Base-by-base conservation (phyloP, 2,888 invertebrate species). In the Phania funesta region DNA sequence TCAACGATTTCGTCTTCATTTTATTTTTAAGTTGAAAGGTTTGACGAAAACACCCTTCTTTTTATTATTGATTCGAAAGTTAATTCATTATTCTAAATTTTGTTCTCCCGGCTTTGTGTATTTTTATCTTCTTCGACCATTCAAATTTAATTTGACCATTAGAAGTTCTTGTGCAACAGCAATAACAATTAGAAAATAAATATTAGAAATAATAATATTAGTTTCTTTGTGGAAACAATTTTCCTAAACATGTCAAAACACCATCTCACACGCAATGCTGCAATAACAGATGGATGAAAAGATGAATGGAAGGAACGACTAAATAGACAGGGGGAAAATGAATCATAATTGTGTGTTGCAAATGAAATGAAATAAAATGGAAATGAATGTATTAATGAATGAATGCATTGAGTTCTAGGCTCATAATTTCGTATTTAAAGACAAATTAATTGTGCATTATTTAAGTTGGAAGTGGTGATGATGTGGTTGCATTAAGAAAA, bases 391-490 rank as follows among this genome's bases (percentile, higher is more conserved):
- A n/a, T n/a, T n/a, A n/a, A n/a, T n/a, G n/a, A n/a, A n/a, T n/a
- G n/a, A n/a, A n/a, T n/a, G n/a, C n/a, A n/a, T 62, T 70, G 62
- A 50, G 35, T 64, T 50, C 54, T 38, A 54, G 35, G 54, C 62
- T 46, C 35, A 73, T 56, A 71, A 65, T 65, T 80, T 71, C 80
- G 38, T 74, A 78, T 82, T 54, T 74, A 65, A 70, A 78, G 74
- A 70, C 32, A 52, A 65, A 78, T 74, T 78, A 82, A 78, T 82
- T 82, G 78, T 58, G 68, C 38, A 82, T 74, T 65, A 78, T 70
- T 70, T 54, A 54, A 35, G 26, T 62, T 76, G 52, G 70, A 80
- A 82, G 82, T 82, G 78, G 78, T 78, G 82, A 78, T 82, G 78
- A 82, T 70, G 74, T 74, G 74, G 54, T 50, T 62, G 68, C 58